A percentile compares a stretch with the other conserved stretches of the same genome.
phyloP scores from a whole-genome alignment of 2,797 vertebrate species.

The Labroides dimidiatus region DNA sequence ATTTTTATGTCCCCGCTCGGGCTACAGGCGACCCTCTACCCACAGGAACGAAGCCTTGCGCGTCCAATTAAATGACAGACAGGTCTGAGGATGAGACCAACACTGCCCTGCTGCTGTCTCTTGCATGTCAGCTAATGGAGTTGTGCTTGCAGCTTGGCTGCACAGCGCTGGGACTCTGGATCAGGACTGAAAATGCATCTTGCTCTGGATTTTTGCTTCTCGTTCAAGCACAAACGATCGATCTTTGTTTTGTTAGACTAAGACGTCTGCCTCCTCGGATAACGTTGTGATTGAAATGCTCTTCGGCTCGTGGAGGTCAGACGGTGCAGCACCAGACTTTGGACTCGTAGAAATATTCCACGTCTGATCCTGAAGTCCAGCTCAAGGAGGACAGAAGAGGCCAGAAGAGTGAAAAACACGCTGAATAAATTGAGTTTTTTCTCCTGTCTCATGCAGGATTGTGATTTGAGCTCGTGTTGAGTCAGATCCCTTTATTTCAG shows the following conservation, averaged over 20 bases:
- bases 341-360: conserved; percentile 4
- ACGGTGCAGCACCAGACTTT: neutral
- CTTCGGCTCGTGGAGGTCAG: conserved; percentile 28
- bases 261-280: neutral
- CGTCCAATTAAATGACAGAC: conserved; percentile 45
- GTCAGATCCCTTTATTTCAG: conserved; percentile 43
- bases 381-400: conserved; percentile 38
- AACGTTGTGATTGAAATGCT: conserved; percentile 30
- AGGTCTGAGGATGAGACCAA: conserved; percentile 38
- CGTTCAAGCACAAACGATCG: conserved; percentile 3
- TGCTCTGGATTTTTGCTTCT: conserved; percentile 24
- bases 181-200: conserved; percentile 22
- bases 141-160: conserved; percentile 32
- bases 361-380: conserved; percentile 3
- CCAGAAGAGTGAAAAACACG: conserved; percentile 26
- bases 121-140: conserved; percentile 39
- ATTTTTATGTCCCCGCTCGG: conserved; percentile 1
- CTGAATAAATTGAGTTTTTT: conserved; percentile 8
- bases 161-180: conserved; percentile 32
- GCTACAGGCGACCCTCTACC: neutral
- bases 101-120: conserved; percentile 11
- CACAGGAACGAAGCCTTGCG: conserved; percentile 15
- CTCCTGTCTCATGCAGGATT: conserved; percentile 15
- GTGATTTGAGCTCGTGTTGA: conserved; percentile 46
- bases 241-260: conserved; percentile 28